phyloP scores from a whole-genome alignment of 2,888 invertebrate genomes.

The Lepidocyrtoides sp. region DNA sequence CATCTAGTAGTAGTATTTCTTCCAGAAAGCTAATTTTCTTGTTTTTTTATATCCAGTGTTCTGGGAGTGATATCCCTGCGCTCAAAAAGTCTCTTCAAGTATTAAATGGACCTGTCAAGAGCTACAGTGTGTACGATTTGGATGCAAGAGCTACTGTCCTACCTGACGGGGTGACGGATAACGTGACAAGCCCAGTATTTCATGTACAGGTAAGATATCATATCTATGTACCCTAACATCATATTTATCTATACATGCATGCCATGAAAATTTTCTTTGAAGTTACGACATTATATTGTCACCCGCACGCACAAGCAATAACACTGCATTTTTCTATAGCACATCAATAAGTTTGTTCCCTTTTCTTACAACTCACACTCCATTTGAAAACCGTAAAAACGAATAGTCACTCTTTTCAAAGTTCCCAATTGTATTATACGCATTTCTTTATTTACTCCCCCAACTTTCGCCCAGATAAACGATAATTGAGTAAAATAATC shows the following conservation, averaged over 20 bases:
- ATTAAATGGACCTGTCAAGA: slow-evolving; percentile 89
- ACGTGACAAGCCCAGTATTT: slow-evolving; percentile 89
- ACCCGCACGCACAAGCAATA: too few species aligned
- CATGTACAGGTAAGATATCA: slow-evolving; percentile 90
- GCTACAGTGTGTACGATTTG: slow-evolving; percentile 95
- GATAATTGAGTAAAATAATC: slow-evolving; percentile 54
- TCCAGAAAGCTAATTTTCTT: not conserved
- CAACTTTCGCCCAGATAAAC: slow-evolving; percentile 46
- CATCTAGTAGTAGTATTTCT: not conserved
- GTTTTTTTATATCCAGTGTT: slow-evolving; percentile 66
- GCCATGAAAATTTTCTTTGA: too few species aligned
- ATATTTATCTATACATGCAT: too few species aligned
- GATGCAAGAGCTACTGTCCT: slow-evolving; percentile 93
- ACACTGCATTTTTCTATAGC: too few species aligned
- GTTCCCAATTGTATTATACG: not conserved
- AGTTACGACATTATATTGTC: too few species aligned
- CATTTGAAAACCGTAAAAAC: slow-evolving; percentile 38
- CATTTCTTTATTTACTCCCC: not conserved
- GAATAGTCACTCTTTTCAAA: slow-evolving; percentile 27
- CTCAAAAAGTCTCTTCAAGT: slow-evolving; percentile 84
- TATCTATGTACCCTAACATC: too few species aligned
- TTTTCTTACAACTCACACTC: not conserved
- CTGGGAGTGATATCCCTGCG: slow-evolving; percentile 84
- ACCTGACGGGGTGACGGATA: slow-evolving; percentile 92
- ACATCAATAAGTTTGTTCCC: too few species aligned